These are phyloP conservation scores for Liodrosophila aerea DNA, from an alignment of 2,888 invertebrate genomes.

Conservation along the genomic window DNA sequence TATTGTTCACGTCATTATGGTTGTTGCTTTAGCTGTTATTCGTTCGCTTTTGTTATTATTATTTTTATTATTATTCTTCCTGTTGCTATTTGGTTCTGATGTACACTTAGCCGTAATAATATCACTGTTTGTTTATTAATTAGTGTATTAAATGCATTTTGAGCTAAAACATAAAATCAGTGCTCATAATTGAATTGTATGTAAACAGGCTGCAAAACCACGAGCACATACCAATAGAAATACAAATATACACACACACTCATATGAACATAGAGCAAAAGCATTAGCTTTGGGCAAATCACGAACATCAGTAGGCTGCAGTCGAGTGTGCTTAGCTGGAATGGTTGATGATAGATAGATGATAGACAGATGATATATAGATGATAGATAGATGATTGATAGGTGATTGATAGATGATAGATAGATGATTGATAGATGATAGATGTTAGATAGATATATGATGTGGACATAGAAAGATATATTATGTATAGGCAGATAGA, in stretches of 20 bases:
- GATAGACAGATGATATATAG: no score
- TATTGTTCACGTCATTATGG: slow-evolving; percentile 2
- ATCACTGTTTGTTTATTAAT: slow-evolving; percentile 58
- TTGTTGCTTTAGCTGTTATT: slow-evolving; percentile 7
- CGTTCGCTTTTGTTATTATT: slow-evolving; percentile 30
- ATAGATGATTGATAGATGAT: no score
- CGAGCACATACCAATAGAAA: not conserved
- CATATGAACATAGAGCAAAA: no score
- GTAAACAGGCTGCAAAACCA: slow-evolving; percentile 20
- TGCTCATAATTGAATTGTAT: slow-evolving; percentile 39
- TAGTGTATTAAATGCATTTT: slow-evolving; percentile 58
- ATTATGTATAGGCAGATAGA: no score
- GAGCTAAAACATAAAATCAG: slow-evolving; percentile 26
- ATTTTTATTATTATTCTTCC: slow-evolving; percentile 26
- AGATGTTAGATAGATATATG: no score
- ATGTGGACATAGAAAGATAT: no score
- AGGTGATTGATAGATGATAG: no score
- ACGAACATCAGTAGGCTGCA: no score
- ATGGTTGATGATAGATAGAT: no score
- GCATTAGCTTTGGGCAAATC: no score
- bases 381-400: no score
- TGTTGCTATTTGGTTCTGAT: slow-evolving; percentile 1
- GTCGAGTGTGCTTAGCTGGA: no score
- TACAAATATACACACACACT: not conserved
- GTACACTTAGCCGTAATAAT: slow-evolving; percentile 8